Conservation (phyloP, 2,888 invertebrate genomes). For the Herminia tarsipennalis region DNA sequence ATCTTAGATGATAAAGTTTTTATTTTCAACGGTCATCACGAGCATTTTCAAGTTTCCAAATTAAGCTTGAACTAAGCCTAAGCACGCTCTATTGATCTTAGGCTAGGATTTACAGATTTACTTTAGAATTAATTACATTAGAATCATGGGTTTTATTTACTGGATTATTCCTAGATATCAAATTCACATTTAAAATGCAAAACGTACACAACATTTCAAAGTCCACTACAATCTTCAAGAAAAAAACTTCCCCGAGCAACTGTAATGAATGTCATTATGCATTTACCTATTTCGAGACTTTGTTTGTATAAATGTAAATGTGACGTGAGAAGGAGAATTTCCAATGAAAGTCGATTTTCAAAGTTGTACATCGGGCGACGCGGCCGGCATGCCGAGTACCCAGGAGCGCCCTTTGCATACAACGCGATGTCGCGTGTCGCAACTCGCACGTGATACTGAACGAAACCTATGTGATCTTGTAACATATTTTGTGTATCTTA, state of each 20-base stretch:
- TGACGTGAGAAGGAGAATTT: slow-evolving; percentile 63
- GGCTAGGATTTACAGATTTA: too few species aligned
- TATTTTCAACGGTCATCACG: too few species aligned
- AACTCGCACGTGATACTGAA: slow-evolving; percentile 50
- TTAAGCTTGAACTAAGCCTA: too few species aligned
- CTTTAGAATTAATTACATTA: too few species aligned
- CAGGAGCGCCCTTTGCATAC: slow-evolving; percentile 62
- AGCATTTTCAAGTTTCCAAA: too few species aligned
- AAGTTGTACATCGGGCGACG: slow-evolving; percentile 66
- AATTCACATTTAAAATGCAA: too few species aligned
- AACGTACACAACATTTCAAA: too few species aligned
- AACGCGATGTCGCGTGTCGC: slow-evolving; percentile 35
- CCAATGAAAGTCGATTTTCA: slow-evolving; percentile 78
- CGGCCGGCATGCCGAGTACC: slow-evolving; percentile 54
- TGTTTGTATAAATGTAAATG: slow-evolving; percentile 71
- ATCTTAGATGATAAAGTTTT: too few species aligned
- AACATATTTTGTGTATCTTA: slow-evolving; percentile 24
- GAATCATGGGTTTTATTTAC: too few species aligned
- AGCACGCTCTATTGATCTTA: too few species aligned
- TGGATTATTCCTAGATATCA: too few species aligned
- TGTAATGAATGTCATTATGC: slow-evolving; percentile 37
- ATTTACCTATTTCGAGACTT: slow-evolving; percentile 40
- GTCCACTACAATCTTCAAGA: background rate
- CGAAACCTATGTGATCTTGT: slow-evolving; percentile 39
- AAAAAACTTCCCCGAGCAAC: background rate